phyloP scores from a whole-genome alignment of 2,797 vertebrate genomes.

The Parauchenoglanis punctatus region DNA sequence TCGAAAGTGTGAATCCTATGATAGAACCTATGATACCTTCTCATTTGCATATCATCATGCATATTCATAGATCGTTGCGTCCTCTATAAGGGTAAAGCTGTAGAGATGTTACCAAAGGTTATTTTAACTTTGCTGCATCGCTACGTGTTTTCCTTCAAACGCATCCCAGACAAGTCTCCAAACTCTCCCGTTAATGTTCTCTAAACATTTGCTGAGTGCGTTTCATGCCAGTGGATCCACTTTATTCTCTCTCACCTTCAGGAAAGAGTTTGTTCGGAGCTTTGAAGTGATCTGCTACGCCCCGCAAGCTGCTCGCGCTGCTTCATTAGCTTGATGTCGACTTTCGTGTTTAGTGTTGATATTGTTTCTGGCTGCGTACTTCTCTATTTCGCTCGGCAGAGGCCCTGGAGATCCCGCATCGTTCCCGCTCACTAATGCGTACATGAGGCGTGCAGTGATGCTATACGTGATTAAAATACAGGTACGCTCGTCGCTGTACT shows the following conservation, averaged over 20 bases:
- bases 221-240: constrained; percentile 64
- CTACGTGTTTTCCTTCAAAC: too few species aligned
- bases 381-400: constrained; percentile 11
- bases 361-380: constrained; percentile 68
- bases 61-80: not conserved
- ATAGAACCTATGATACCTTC: not conserved
- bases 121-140: not conserved
- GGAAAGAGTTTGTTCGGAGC: constrained; percentile 67
- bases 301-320: constrained; percentile 75
- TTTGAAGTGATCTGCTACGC: constrained; percentile 72
- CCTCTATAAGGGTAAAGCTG: too few species aligned
- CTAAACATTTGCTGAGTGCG: constrained; percentile 31
- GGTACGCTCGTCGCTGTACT: not conserved
- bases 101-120: not conserved
- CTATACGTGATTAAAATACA: constrained; percentile 17
- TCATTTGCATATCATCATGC: not conserved
- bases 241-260: constrained; percentile 60
- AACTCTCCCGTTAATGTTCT: not conserved
- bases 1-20: not conserved
- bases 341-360: constrained; percentile 73
- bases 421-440: constrained; percentile 12
- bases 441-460: not conserved
- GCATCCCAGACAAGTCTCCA: not conserved
- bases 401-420: constrained; percentile 9
- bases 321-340: constrained; percentile 76